These are phyloP conservation scores for Sturnira hondurensis DNA, from an alignment of 2,113 vertebrate genomes.

Conservation along the genomic window DNA sequence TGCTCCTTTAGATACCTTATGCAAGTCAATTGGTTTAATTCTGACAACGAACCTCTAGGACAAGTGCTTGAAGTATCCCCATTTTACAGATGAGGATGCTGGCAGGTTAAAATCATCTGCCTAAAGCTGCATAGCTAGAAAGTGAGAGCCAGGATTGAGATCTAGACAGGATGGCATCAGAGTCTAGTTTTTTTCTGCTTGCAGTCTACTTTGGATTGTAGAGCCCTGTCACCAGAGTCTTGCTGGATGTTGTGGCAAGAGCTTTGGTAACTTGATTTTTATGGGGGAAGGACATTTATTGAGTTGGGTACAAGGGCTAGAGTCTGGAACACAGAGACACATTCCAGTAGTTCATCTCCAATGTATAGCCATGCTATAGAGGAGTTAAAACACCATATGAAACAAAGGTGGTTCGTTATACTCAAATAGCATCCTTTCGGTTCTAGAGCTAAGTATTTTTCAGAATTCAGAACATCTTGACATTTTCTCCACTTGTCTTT, in stretches of 20 bases:
- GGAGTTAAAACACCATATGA: background rate
- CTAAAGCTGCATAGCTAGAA: background rate
- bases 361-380: background rate
- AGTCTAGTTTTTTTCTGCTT: background rate
- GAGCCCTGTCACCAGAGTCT: background rate
- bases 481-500: background rate
- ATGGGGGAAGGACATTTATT: background rate
- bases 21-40: background rate
- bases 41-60: background rate
- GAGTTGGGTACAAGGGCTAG: background rate
- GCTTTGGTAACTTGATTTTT: background rate
- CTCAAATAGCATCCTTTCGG: background rate
- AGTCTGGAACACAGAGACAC: background rate
- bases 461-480: background rate
- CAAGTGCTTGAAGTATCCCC: background rate
- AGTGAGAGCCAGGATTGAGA: background rate
- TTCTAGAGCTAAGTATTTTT: background rate
- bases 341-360: background rate
- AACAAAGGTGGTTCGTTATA: background rate
- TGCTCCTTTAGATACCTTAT: background rate
- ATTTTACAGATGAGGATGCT: background rate
- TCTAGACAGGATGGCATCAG: background rate
- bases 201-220: background rate
- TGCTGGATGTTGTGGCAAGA: background rate
- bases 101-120: background rate